Base-by-base conservation (phyloP, 1,140 invertebrate species). In the Danaus plexippus region DNA sequence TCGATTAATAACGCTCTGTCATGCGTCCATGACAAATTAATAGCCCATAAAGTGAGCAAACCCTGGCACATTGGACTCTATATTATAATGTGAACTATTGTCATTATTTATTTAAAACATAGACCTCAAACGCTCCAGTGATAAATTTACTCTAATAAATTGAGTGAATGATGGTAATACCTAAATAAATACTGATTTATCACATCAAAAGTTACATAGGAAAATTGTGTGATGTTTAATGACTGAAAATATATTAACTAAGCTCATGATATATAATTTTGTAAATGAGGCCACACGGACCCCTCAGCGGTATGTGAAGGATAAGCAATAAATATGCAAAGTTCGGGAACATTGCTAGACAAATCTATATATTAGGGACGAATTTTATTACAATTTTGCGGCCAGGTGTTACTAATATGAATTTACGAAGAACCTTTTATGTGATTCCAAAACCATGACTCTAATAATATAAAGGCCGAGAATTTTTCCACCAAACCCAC, bases 261-360 rank as follows among this genome's bases (percentile, higher is more conserved):
- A 32, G 7, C 22, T 32, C 22, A 3, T 32, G 22, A 32, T 32
- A 6, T 32, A 32, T 32, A 32, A 32, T 32, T 32, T 32, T 3
- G 22, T 32, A 32, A 32, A 32, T 32, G 22, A 32, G 22, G 22
- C 22, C 22, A 6, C 22, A 2, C 22, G 13, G n/a, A 54, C 45
- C 32, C 9, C 7, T 1, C 9, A 9, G 11, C n/a, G 43, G 50
- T 15, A 52, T 18, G 62, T 52, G 53, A 43, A 57, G 69, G 67
- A 73, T 72, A 60, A 65, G 65, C 66, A 60, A 78, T 76, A 73
- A 78, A 74, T 78, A 76, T 76, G 71, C 71, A 72, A 78, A 76
- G 64, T 80, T 75, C 67, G 67, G 64, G 58, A 67, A 63, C 66
- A 70, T 71, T 71, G 66, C 67, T 65, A 73, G 69, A 77, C 69